Conservation (phyloP, 2,113 vertebrate genomes). For the Saccopteryx bilineata region DNA sequence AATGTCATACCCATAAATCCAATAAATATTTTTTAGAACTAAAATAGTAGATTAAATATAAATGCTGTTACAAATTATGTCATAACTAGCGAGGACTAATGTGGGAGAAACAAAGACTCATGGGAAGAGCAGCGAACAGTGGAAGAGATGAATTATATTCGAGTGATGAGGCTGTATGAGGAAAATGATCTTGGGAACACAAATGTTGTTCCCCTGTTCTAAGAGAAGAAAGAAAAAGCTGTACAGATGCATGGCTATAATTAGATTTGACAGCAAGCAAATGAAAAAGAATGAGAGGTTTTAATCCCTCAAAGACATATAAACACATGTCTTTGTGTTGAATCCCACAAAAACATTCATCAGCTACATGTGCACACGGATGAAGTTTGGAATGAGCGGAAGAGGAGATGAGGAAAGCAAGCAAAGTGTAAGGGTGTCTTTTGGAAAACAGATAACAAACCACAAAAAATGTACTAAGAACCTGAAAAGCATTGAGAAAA, state of each 20-base stretch:
- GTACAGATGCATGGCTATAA: background rate
- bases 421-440: background rate
- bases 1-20: background rate
- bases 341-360: too few relatives aligned
- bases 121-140: too few relatives aligned
- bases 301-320: background rate
- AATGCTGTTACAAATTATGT: background rate
- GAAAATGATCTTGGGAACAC: background rate
- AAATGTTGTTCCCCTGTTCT: background rate
- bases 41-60: background rate
- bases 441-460: background rate
- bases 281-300: background rate
- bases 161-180: too few relatives aligned
- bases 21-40: background rate
- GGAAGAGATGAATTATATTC: background rate
- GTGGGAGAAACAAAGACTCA: background rate
- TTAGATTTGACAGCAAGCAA: background rate
- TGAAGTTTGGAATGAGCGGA: background rate
- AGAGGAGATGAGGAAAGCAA: background rate
- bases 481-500: background rate
- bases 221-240: background rate
- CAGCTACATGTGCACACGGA: background rate
- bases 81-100: background rate
- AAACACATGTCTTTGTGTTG: too few relatives aligned
- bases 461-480: background rate